Conservation (phyloP, 2,888 invertebrate species). For the Villa cingulata region DNA sequence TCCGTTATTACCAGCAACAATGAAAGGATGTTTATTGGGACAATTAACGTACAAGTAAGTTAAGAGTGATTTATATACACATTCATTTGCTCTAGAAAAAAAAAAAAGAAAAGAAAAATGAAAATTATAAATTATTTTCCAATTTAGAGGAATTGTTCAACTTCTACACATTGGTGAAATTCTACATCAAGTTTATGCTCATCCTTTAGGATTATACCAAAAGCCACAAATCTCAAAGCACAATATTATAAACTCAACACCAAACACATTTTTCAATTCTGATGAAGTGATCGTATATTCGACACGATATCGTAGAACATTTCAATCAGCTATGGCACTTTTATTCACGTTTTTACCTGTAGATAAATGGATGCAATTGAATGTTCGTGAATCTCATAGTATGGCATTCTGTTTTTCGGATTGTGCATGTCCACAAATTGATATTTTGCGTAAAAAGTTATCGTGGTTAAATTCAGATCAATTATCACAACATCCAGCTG, state of each 20-base stretch:
- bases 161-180: slow-evolving; percentile 63
- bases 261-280: slow-evolving; percentile 30
- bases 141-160: slow-evolving; percentile 58
- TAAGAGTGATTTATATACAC: neutral
- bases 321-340: slow-evolving; percentile 76
- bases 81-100: neutral
- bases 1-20: slow-evolving; percentile 54
- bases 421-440: slow-evolving; percentile 57
- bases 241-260: slow-evolving; percentile 25
- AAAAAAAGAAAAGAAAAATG: neutral
- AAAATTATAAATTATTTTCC: neutral
- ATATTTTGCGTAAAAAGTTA: slow-evolving; percentile 37
- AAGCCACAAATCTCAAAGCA: slow-evolving; percentile 20
- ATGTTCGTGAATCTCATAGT: slow-evolving; percentile 62
- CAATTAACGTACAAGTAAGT: slow-evolving; percentile 56
- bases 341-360: slow-evolving; percentile 55
- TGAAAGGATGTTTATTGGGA: slow-evolving; percentile 63
- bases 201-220: slow-evolving; percentile 28
- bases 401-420: slow-evolving; percentile 75
- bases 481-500: slow-evolving; percentile 58
- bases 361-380: slow-evolving; percentile 50
- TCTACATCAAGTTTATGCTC: slow-evolving; percentile 45
- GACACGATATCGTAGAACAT: slow-evolving; percentile 77
- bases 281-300: slow-evolving; percentile 59
- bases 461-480: slow-evolving; percentile 46